Evolutionary conservation across 2,797 vertebrate species (phyloP).

Genomic region (Passerculus sandwichensis): DNA sequence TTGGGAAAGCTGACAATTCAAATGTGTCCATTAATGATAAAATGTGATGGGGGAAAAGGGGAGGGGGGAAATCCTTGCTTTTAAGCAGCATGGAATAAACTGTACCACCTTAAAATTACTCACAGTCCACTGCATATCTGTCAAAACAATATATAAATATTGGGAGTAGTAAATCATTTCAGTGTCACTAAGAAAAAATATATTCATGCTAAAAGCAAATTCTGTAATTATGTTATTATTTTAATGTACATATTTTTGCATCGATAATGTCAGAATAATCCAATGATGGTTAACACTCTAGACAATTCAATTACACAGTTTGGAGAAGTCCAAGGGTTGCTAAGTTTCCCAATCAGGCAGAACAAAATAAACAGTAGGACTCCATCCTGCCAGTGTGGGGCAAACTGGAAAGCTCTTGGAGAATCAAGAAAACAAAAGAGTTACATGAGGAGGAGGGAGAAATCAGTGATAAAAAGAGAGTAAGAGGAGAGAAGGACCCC

Average conservation of each 20-base stretch:
- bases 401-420: neutral
- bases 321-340: neutral
- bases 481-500: neutral
- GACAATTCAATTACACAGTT: neutral
- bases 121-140: neutral
- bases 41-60: neutral
- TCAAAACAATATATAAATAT: constrained; percentile 12
- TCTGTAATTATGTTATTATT: constrained; percentile 27
- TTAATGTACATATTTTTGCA: constrained; percentile 24
- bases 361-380: neutral
- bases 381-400: neutral
- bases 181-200: neutral
- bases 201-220: constrained; percentile 33
- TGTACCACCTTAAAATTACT: constrained; percentile 23
- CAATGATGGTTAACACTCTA: neutral
- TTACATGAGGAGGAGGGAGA: neutral
- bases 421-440: neutral
- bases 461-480: neutral
- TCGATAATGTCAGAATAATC: constrained; percentile 5
- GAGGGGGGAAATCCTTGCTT: neutral
- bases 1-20: constrained; percentile 34
- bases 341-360: neutral
- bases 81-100: neutral
- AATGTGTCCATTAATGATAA: constrained; percentile 16
- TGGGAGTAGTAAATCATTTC: constrained; percentile 6